Evolutionary conservation across 2,797 vertebrate species (phyloP), one percentile per base, ranked within the genome.

Genomic region (Megaceryle alcyon): DNA sequence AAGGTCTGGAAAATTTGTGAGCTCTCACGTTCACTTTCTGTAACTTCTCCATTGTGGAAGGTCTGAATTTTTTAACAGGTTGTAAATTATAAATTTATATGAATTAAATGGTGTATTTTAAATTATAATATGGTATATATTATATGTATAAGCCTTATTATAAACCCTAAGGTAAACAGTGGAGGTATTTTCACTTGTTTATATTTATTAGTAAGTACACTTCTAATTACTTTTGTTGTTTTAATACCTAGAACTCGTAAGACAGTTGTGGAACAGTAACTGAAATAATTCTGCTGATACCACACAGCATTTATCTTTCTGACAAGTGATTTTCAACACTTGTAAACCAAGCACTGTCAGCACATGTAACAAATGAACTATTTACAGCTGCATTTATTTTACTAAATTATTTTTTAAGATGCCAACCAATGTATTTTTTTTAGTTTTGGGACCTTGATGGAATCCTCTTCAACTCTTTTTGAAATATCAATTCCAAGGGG

Each of bases 401-500:
- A 81, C 53, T 37, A 61, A 23, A 48, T 46, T 79, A 68, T 43
- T 93, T 43, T 86, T 90, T 82, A 90, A 84, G 71, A 66, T 56
- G 83, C 63, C 75, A 93, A 41, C 81, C 53, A 80, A 92, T 17
- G 54, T 82, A 97, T 95, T 51, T 98, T 91, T 96, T 97, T 98
- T 92, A 99, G 54, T 41, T 33, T 71, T 19, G 99, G 99, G 48
- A 99, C 68, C 96, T 96, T 98, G 97, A 99, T 99, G 19, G 98
- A 97, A 49, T 99, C 98, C 51, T 98, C 97, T 97, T 94, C 98
- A 90, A 99, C 99, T 96, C 98, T 97, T 73, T 98, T 97, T 56
- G 98, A 98, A 94, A 99, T 98, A 95, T 99, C 98, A 71, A 97
- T 95, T 88, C 99, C 99, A 92, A 99, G 98, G 11, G 98, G 98